phyloP scores from a whole-genome alignment of 2,888 invertebrate species.

The Erebia palarica region DNA sequence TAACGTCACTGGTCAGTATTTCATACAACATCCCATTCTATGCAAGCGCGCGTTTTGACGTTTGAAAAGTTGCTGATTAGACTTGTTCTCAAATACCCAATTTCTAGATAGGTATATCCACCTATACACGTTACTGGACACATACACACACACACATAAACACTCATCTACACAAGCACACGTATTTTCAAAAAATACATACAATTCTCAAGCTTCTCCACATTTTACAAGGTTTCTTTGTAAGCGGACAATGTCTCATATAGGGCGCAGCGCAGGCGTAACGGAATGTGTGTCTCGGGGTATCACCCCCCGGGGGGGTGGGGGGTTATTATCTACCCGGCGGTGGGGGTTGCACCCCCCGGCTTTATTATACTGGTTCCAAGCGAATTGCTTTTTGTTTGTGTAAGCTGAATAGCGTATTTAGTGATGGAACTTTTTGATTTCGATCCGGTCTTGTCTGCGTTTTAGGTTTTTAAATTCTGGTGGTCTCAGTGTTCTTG shows the following conservation, averaged over 20 bases:
- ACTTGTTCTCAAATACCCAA: too few species aligned
- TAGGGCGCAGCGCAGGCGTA: conserved; percentile 69
- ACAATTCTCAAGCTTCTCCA: conserved; percentile 22
- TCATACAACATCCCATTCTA: too few species aligned
- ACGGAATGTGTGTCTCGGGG: conserved; percentile 70
- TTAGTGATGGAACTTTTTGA: conserved; percentile 41
- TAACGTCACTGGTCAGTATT: too few species aligned
- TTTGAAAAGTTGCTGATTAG: too few species aligned
- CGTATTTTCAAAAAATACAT: background rate
- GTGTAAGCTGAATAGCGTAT: conserved; percentile 46
- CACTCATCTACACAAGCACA: background rate
- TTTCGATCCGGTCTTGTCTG: conserved; percentile 38
- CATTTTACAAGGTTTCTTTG: conserved; percentile 32
- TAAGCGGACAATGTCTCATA: conserved; percentile 70
- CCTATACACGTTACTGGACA: background rate
- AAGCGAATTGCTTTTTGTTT: conserved; percentile 56
- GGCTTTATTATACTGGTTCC: conserved; percentile 56
- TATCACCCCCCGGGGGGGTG: conserved; percentile 45
- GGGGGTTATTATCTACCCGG: conserved; percentile 57
- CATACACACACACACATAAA: background rate
- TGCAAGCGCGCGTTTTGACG: too few species aligned
- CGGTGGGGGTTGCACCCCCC: conserved; percentile 47
- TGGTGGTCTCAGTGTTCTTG: conserved; percentile 14
- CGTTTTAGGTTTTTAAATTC: conserved; percentile 28
- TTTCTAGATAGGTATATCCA: background rate